Percentiles rank a stretch among this genome's conserved stretches.
These are phyloP conservation scores for Dysmachus trigonus DNA, from an alignment of 2,888 invertebrate species.

Conservation along the genomic window DNA sequence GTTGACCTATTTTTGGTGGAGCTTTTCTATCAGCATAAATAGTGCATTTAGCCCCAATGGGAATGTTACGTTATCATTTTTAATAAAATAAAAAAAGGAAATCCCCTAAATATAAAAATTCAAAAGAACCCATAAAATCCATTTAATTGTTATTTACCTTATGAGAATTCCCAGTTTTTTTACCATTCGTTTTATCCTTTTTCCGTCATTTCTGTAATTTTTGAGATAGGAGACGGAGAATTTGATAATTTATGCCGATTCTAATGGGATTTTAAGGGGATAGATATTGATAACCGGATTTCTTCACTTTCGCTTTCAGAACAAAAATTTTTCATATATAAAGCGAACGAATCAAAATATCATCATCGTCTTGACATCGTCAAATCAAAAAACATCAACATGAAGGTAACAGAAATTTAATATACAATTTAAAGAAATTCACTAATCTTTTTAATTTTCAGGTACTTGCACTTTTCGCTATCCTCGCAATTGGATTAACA, in stretches of 20 bases:
- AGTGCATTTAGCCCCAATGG: not conserved
- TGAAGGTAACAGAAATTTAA: not conserved
- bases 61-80: not conserved
- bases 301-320: not conserved
- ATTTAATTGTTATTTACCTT: not conserved
- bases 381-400: not conserved
- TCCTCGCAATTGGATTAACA: not conserved
- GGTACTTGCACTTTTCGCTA: not conserved
- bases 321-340: constrained; percentile 8
- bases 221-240: not conserved
- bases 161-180: not conserved
- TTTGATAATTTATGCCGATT: constrained; percentile 15
- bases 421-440: not conserved
- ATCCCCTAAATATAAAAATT: not conserved
- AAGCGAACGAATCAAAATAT: not conserved
- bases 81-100: not conserved
- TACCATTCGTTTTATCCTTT: not conserved
- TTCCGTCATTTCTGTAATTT: not conserved
- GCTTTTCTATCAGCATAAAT: not conserved
- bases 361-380: not conserved
- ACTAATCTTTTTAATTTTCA: not conserved
- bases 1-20: not conserved
- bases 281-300: not conserved
- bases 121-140: not conserved
- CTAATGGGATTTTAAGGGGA: not conserved